Evolutionary conservation across 30 jellyfish, hydroid and myxozoan species (phyloP).

Genomic region (Pelagia noctiluca): DNA sequence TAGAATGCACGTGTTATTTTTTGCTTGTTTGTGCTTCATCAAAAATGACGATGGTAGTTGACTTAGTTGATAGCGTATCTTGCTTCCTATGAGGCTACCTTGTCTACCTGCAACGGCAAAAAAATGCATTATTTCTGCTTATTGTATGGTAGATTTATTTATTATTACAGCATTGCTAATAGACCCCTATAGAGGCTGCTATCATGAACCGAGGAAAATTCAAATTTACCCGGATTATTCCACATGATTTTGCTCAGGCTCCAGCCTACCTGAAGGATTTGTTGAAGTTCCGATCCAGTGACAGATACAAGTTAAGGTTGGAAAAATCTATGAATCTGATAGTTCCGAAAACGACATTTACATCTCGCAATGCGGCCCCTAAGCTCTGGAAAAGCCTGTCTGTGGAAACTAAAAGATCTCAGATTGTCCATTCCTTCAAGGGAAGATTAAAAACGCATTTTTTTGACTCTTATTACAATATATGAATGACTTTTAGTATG

Average conservation of each 20-base stretch:
- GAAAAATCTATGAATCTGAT: background rate
- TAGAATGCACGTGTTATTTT: constrained; percentile 56
- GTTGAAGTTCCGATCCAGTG: constrained; percentile 49
- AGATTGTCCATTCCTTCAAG: constrained; percentile 39
- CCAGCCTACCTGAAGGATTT: too few species aligned
- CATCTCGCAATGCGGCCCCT: constrained; percentile 34
- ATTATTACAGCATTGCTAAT: too few species aligned
- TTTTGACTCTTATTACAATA: constrained; percentile 7
- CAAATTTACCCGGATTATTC: too few species aligned
- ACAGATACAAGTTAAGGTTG: constrained; percentile 8
- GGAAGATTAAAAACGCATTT: constrained; percentile 14
- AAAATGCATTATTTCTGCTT: too few species aligned
- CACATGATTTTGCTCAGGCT: too few species aligned
- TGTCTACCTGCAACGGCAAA: too few species aligned
- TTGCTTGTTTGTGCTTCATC: constrained; percentile 60
- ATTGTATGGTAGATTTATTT: too few species aligned
- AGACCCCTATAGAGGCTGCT: too few species aligned
- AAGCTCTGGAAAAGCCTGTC: constrained; percentile 48
- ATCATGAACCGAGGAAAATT: too few species aligned
- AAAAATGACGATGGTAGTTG: constrained; percentile 54
- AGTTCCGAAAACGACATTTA: constrained; percentile 23
- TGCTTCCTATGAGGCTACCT: constrained; percentile 60
- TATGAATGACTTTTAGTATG: background rate
- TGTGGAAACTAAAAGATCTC: constrained; percentile 49
- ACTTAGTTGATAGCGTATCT: constrained; percentile 54